Base-by-base conservation (phyloP, 2,797 vertebrate genomes). In the Trachurus trachurus region DNA sequence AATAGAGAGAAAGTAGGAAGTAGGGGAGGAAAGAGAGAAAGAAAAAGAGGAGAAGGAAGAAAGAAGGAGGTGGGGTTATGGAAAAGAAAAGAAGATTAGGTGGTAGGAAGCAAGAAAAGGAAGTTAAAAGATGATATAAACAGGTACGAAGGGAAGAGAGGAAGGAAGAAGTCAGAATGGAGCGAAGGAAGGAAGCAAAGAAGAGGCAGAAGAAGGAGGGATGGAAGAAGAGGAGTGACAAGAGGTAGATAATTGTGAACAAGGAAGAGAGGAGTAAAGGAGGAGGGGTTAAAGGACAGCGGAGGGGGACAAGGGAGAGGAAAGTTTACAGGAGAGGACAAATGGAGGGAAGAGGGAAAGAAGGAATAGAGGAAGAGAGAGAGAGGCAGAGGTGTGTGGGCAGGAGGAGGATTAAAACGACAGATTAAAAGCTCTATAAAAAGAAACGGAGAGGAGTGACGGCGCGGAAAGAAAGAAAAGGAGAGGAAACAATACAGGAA, bases 401-500 rank as follows among this genome's bases (percentile, higher is more conserved):
- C 5, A 21, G 54, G 56, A 66, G 65, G 74, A 71, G 83, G 89
- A 91, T 86, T 89, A 89, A 85, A 78, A 77, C 12, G 1, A 74
- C n/a, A 22, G 85, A 84, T 86, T 89, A 57, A 85, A 77, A 84
- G 85, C 75, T 82, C 89, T 89, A 86, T 83, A 89, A 83, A 84
- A 89, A 90, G 83, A 37, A 70, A 83, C 81, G 13, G 66, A 73
- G 12, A 13, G 62, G 26, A 57, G 56, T 42, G 63, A 3, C 0
- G 2, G 11, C 12, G 29, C 73, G 11, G 75, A 37, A 72, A 37
- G 34, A 71, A 11, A 13, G 10, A 17, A 19, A 11, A 15, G 42
- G 5, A 17, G 15, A 47, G 21, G 37, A n/a, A 22, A 45, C 15
- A 7, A 16, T 5, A 15, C 70, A 56, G 44, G 37, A 40, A 26